Evolutionary conservation across 2,797 vertebrate species (phyloP), one percentile per base, ranked within the genome.

Genomic region (Rhinophrynus dorsalis): DNA sequence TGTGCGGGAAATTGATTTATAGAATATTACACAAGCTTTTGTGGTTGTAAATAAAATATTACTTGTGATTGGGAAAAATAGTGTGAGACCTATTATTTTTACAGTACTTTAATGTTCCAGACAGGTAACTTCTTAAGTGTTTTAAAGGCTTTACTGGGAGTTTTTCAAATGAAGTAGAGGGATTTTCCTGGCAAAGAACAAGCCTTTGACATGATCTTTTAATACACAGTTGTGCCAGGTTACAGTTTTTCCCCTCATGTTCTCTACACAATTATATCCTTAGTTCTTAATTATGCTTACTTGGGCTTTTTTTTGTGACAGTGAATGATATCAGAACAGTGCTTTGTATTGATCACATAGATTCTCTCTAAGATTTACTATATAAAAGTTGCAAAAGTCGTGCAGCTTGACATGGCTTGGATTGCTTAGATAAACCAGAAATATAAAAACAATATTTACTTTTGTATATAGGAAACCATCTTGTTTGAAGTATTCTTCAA

Each of bases 131-230:
- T 73, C 72, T 77, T 58, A 69, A 72, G 68, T 75, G 74, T 73
- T 67, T 68, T 68, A 75, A 75, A 78, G 48, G 64, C 21, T 67
- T 75, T 79, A 60, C 37, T 54, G 27, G 26, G 55, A 54, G 55
- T 54, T 76, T 79, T 81, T 78, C 65, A 66, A 73, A 74, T 50
- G 72, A 68, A 68, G 57, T 51, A 38, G 55, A 66, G 42, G 55
- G 74, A 76, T 77, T 65, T 75, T 78, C 71, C 75, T 82, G 77
- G 78, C 79, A 76, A 68, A 57, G 64, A 6, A 32, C 12, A 67
- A 50, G 27, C 21, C 63, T 74, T 67, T 56, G 58, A 74, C 51
- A 72, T 48, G 61, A 54, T 67, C 67, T 67, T 73, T 73, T 65
- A 58, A 73, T 77, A 77, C 76, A 75, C 72, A 79, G 13, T 57